These are phyloP conservation scores for Botia kubotai DNA, from an alignment of 2,797 vertebrate genomes.

Conservation along the genomic window DNA sequence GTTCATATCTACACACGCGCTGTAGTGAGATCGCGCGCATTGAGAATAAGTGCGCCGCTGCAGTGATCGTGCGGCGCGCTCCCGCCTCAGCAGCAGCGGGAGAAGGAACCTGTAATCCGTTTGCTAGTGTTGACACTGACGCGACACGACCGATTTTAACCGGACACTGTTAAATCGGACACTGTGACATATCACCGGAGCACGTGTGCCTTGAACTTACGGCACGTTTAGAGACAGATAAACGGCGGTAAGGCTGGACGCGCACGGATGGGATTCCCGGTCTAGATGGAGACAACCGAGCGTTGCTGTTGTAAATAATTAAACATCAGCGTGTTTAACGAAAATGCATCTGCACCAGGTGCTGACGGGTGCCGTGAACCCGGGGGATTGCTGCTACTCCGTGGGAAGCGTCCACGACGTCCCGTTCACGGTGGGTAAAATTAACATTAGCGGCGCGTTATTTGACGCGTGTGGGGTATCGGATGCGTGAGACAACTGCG, in stretches of 20 bases:
- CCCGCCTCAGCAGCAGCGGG: slow-evolving; percentile 17
- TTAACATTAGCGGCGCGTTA: slow-evolving; percentile 32
- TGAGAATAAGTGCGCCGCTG: slow-evolving; percentile 27
- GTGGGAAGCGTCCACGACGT: slow-evolving; percentile 83
- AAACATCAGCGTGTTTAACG: slow-evolving; percentile 34
- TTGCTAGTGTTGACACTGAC: slow-evolving; percentile 22
- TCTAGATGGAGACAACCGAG: slow-evolving; percentile 55
- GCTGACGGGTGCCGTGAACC: slow-evolving; percentile 86
- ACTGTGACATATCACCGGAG: not conserved
- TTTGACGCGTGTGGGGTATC: slow-evolving; percentile 20
- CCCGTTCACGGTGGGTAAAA: slow-evolving; percentile 81
- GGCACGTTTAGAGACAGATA: slow-evolving; percentile 8
- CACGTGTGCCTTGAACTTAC: slow-evolving; percentile 8
- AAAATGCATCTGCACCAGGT: slow-evolving; percentile 86
- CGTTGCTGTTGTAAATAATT: slow-evolving; percentile 62
- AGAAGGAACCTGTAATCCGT: slow-evolving; percentile 13
- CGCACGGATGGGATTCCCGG: slow-evolving; percentile 57
- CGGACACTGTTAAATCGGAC: no score
- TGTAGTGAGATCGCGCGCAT: slow-evolving; percentile 23
- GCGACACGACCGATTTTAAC: slow-evolving; percentile 5
- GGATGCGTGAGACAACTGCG: not conserved
- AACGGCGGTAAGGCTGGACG: slow-evolving; percentile 26
- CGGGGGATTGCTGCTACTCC: slow-evolving; percentile 85
- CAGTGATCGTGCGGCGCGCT: slow-evolving; percentile 43
- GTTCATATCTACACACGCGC: not conserved